Evolutionary conservation across 2,113 vertebrate genomes (phyloP), one percentile per base, ranked within the genome.

Genomic region (Rostratula benghalensis): DNA sequence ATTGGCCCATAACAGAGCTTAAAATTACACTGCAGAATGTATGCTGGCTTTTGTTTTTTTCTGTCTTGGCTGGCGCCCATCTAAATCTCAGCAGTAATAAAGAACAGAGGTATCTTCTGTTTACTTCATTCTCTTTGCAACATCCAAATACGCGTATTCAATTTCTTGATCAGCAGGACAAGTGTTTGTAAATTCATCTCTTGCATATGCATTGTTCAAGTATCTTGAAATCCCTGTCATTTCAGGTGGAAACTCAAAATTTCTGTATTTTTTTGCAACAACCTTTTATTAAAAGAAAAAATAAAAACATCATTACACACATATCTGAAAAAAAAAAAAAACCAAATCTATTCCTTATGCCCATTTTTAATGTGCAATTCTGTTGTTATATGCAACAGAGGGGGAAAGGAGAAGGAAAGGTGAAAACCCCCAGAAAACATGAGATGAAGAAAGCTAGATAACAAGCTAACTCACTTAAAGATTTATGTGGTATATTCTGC

Each of bases 121-220:
- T 39, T 95, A 99, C 95, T 99, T 99, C 97, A 99, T 98, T 87
- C 97, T 98, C 89, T 99, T 99, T 31, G 99, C 99, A 20, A 99
- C 99, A 69, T 99, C 98, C 87, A 99, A 60, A 69, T 99, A 99
- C 0, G 99, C 99, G 3, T 98, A 98, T 53, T 99, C 98, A 4
- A 99, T 99, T 98, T 99, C 99, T 67, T 97, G 97, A 91, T 99
- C 98, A 2, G 98, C 98, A 5, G 99, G 99, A 73, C 99, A 99
- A 23, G 99, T 99, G 95, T 98, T 99, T 96, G 97, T 99, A 97
- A 99, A 99, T 96, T 99, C 99, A 64, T 99, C 98, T 97, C 98
- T 98, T 65, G 98, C 96, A 11, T 99, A 99, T 3, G 99, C 99
- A 10, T 97, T 97, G 93, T 98, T 98, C 95, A 99, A 95, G 95